phyloP scores from a whole-genome alignment of 2,113 vertebrate genomes.

The Ovis canadensis region DNA sequence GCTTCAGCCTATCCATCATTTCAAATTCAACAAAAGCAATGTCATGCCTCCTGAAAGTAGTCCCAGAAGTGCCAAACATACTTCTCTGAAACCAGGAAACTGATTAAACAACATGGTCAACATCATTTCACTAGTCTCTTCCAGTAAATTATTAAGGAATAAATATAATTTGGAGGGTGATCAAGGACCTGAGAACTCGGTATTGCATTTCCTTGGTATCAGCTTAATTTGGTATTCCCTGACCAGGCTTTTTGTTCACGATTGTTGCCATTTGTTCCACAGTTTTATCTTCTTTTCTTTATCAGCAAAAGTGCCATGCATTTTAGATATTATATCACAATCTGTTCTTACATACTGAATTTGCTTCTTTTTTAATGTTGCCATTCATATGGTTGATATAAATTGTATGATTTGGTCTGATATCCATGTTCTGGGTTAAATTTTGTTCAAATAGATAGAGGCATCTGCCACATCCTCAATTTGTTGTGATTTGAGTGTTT shows the following conservation, averaged over 20 bases:
- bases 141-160: constrained; percentile 97
- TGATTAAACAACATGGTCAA: constrained; percentile 99
- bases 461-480: not conserved
- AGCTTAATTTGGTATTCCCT: not conserved
- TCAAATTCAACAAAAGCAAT: constrained; percentile 98
- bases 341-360: not conserved
- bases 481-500: not conserved
- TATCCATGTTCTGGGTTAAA: constrained; percentile 84
- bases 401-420: constrained; percentile 95
- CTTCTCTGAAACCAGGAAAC: constrained; percentile 98
- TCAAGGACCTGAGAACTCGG: constrained; percentile 86
- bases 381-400: constrained; percentile 98
- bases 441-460: not conserved
- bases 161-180: constrained; percentile 98
- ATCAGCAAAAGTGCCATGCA: not conserved
- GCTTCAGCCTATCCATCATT: constrained; percentile 93
- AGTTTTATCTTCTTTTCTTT: not conserved
- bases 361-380: constrained; percentile 92
- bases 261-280: not conserved
- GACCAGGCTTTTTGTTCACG: not conserved
- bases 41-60: constrained; percentile 88
- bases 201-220: not conserved
- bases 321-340: not conserved
- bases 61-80: constrained; percentile 87
- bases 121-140: constrained; percentile 99